Conservation (phyloP, 1,140 invertebrate genomes). For the Aphelinus certus region DNA sequence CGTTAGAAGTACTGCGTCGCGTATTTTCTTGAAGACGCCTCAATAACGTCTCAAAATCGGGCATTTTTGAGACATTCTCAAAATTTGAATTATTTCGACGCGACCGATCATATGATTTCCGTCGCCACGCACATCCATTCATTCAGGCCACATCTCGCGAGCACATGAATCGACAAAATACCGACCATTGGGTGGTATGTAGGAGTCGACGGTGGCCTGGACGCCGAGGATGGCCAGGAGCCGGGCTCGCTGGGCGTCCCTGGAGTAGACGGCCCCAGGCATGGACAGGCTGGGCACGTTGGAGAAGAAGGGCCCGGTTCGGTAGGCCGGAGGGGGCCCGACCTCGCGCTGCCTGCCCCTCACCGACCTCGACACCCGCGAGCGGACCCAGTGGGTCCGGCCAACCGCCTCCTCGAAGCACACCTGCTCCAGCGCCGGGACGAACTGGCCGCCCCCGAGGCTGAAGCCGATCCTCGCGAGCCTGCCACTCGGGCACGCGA, state of each 20-base stretch:
- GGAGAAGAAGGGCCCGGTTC: conserved; percentile 12
- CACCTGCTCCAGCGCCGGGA: conserved; percentile 22
- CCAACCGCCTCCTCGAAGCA: conserved; percentile 22
- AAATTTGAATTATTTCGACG: too few relatives aligned
- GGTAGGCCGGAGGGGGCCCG: background rate
- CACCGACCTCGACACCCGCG: background rate
- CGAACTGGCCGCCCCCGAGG: background rate
- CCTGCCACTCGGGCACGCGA: conserved; percentile 8
- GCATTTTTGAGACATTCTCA: too few relatives aligned
- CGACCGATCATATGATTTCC: too few relatives aligned
- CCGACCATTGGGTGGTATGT: conserved; percentile 6
- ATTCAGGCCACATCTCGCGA: too few relatives aligned
- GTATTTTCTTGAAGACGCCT: too few relatives aligned
- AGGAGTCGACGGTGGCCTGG: background rate
- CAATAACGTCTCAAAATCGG: too few relatives aligned
- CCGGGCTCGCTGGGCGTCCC: conserved; percentile 1
- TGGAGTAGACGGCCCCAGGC: background rate
- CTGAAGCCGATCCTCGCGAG: conserved; percentile 19
- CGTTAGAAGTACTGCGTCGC: too few relatives aligned
- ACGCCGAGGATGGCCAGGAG: background rate
- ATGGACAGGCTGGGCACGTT: conserved; percentile 7
- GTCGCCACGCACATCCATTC: too few relatives aligned
- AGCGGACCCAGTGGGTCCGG: conserved; percentile 21
- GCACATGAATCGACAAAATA: too few relatives aligned
- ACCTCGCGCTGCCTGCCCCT: background rate